Evolutionary conservation across 2,888 invertebrate genomes (phyloP).

Genomic region (Drosophila borealis): DNA sequence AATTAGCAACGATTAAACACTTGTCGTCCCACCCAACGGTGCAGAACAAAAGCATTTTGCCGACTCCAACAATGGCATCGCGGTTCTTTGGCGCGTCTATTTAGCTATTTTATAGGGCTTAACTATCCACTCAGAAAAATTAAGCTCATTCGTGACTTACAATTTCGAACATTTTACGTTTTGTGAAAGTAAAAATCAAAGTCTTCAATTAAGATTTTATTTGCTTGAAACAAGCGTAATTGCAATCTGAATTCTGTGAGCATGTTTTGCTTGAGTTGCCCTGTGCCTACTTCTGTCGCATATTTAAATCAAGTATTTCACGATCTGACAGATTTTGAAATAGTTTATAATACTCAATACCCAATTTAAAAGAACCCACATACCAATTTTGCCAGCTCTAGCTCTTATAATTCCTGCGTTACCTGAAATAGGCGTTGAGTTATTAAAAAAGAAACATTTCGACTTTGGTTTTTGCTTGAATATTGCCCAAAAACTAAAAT

Average conservation of each 20-base stretch:
- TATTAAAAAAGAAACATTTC: neutral
- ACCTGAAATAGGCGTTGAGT: neutral
- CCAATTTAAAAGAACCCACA: neutral
- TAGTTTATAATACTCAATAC: too few relatives aligned
- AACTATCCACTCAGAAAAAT: constrained; percentile 18
- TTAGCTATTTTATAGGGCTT: constrained; percentile 55
- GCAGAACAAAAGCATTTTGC: constrained; percentile 72
- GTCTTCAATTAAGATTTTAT: too few relatives aligned
- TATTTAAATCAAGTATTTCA: too few relatives aligned
- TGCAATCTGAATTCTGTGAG: too few relatives aligned
- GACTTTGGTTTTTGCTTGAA: neutral
- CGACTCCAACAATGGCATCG: constrained; percentile 37
- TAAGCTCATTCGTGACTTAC: too few relatives aligned
- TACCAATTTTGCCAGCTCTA: neutral
- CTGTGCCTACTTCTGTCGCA: too few relatives aligned
- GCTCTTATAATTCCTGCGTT: neutral
- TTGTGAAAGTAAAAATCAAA: too few relatives aligned
- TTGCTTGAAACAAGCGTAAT: too few relatives aligned
- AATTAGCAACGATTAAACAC: constrained; percentile 80
- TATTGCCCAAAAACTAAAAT: neutral
- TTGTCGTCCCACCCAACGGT: constrained; percentile 76
- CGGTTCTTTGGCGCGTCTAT: constrained; percentile 42
- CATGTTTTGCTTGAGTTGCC: too few relatives aligned
- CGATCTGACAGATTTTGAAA: too few relatives aligned
- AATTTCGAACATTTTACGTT: neutral